phyloP scores from a whole-genome alignment of 2,113 vertebrate species.

The Phrynosoma platyrhinos region DNA sequence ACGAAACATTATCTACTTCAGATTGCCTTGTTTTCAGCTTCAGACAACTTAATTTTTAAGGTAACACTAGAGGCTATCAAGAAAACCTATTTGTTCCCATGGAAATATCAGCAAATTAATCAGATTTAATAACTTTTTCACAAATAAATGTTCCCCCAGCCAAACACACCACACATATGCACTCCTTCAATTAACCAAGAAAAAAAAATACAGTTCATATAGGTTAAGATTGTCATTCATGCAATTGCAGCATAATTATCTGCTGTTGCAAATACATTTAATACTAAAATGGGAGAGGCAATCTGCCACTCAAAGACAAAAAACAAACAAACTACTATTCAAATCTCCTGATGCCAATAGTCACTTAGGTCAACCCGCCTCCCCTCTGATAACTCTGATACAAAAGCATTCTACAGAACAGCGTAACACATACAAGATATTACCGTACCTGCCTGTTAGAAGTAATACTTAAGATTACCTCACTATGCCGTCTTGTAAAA shows the following conservation, averaged over 20 bases:
- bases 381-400: too few species aligned
- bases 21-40: constrained; percentile 53
- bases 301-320: background rate
- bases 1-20: constrained; percentile 57
- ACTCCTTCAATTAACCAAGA: background rate
- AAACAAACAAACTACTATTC: too few species aligned
- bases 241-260: background rate
- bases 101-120: background rate
- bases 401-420: background rate
- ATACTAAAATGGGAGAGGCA: too few species aligned
- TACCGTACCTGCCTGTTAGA: too few species aligned
- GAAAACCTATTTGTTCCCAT: background rate
- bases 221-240: background rate
- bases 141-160: background rate
- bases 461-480: background rate
- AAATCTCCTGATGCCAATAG: background rate
- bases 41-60: constrained; percentile 26
- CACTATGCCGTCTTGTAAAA: background rate
- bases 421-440: background rate
- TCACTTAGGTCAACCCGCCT: background rate
- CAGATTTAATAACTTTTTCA: background rate
- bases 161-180: background rate
- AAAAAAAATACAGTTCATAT: background rate
- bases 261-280: background rate
- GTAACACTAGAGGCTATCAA: background rate